Evolutionary conservation across 53 echinoderm and acorn worm genomes (phyloP).

Genomic region (Arbacia lixula): DNA sequence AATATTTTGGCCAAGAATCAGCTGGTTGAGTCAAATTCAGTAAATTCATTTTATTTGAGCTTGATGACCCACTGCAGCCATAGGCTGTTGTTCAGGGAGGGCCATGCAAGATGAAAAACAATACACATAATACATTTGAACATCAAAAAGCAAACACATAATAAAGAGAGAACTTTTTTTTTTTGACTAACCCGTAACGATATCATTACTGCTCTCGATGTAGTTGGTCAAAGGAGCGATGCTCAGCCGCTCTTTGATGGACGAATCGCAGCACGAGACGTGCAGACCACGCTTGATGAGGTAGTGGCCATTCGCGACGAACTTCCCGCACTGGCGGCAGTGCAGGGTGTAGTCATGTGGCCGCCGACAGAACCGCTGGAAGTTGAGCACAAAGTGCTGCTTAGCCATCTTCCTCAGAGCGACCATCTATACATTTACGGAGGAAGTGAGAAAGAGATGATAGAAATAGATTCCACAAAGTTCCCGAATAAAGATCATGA

Average conservation of each 20-base stretch:
- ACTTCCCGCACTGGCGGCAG: slow-evolving; percentile 7
- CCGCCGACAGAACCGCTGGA: slow-evolving; percentile 20
- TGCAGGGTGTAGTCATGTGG: slow-evolving; percentile 28
- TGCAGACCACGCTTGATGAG: slow-evolving; percentile 27
- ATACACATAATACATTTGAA: too few relatives aligned
- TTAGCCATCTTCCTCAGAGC: neutral
- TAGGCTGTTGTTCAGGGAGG: too few relatives aligned
- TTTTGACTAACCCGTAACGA: slow-evolving; percentile 9
- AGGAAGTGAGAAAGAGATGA: too few relatives aligned
- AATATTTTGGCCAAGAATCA: too few relatives aligned
- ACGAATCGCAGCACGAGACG: slow-evolving; percentile 24
- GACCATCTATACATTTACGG: neutral
- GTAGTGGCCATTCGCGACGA: slow-evolving; percentile 41
- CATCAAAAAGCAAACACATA: too few relatives aligned
- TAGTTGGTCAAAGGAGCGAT: neutral
- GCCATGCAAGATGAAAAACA: too few relatives aligned
- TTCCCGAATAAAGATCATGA: too few relatives aligned
- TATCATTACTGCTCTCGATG: neutral
- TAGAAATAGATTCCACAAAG: too few relatives aligned
- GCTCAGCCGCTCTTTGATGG: slow-evolving; percentile 37
- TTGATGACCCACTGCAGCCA: too few relatives aligned
- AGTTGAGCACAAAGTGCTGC: neutral
- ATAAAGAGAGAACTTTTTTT: too few relatives aligned
- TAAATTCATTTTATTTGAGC: too few relatives aligned
- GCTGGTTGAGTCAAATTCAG: too few relatives aligned